These are phyloP conservation scores for Melinaea marsaeus DNA, from an alignment of 2,888 invertebrate species.

Conservation along the genomic window DNA sequence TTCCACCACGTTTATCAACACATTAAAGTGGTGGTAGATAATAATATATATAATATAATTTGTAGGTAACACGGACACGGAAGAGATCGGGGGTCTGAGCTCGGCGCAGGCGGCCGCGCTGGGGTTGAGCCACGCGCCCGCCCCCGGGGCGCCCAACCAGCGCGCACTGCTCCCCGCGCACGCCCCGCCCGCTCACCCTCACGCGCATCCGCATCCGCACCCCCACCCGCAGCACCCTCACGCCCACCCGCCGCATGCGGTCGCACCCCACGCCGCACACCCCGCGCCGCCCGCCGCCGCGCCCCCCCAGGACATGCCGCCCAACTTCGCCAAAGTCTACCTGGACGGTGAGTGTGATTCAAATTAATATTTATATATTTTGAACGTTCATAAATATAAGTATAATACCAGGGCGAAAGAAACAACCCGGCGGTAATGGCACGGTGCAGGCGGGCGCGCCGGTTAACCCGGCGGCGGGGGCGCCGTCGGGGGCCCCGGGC, in stretches of 20 bases:
- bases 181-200: slow-evolving; percentile 38
- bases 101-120: slow-evolving; percentile 69
- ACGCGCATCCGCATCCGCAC: slow-evolving; percentile 41
- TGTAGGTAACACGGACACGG: slow-evolving; percentile 34
- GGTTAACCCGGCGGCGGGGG: slow-evolving; percentile 30
- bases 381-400: not conserved
- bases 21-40: no score
- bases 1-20: slow-evolving; percentile 35
- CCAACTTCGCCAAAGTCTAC: slow-evolving; percentile 61
- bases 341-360: slow-evolving; percentile 52
- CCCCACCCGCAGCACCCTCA: slow-evolving; percentile 40
- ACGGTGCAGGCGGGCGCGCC: slow-evolving; percentile 46
- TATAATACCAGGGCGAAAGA: slow-evolving; percentile 35
- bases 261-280: slow-evolving; percentile 33
- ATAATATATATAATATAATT: no score
- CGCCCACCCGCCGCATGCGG: slow-evolving; percentile 42
- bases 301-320: slow-evolving; percentile 40
- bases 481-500: slow-evolving; percentile 36
- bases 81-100: slow-evolving; percentile 50
- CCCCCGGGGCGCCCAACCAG: slow-evolving; percentile 52
- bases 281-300: slow-evolving; percentile 33
- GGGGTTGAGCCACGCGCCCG: slow-evolving; percentile 61
- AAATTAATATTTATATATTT: not conserved
- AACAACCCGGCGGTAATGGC: slow-evolving; percentile 44
- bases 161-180: slow-evolving; percentile 55